Conservation (phyloP, 92 coral and sea anemone species). For the Siderastrea radians region DNA sequence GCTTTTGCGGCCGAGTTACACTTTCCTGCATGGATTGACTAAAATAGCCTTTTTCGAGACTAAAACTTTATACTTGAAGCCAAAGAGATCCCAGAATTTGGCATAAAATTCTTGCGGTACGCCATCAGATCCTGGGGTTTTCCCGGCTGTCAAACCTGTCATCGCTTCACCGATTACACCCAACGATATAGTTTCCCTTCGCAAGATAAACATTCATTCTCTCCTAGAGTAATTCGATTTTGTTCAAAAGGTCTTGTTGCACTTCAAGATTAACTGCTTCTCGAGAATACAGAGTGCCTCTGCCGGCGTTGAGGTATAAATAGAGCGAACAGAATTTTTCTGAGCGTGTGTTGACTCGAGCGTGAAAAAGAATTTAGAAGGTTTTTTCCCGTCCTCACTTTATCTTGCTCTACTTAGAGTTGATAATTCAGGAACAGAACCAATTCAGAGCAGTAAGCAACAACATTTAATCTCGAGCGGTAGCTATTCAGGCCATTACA, state of each 20-base stretch:
- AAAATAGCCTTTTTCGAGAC: background rate
- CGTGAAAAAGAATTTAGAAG: conserved; percentile 13
- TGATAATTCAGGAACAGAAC: no score
- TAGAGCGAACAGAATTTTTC: background rate
- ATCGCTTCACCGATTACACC: background rate
- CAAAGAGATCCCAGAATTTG: background rate
- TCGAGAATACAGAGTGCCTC: background rate
- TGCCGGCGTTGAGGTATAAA: background rate
- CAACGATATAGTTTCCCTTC: background rate
- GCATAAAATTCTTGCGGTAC: background rate
- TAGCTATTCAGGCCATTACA: no score
- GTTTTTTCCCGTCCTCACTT: conserved; percentile 33
- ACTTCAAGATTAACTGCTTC: background rate
- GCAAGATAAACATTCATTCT: background rate
- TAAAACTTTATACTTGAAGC: background rate
- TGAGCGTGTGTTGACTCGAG: background rate
- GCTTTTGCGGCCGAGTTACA: background rate
- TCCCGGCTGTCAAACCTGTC: background rate
- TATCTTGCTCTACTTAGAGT: background rate
- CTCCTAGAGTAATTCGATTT: background rate
- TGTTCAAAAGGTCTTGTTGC: background rate
- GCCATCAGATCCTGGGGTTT: background rate
- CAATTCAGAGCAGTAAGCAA: no score
- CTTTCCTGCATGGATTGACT: background rate
- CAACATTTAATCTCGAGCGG: no score